Evolutionary conservation across 2,113 vertebrate species (phyloP), one percentile per base, ranked within the genome.

Genomic region (Nothoprocta pentlandii): DNA sequence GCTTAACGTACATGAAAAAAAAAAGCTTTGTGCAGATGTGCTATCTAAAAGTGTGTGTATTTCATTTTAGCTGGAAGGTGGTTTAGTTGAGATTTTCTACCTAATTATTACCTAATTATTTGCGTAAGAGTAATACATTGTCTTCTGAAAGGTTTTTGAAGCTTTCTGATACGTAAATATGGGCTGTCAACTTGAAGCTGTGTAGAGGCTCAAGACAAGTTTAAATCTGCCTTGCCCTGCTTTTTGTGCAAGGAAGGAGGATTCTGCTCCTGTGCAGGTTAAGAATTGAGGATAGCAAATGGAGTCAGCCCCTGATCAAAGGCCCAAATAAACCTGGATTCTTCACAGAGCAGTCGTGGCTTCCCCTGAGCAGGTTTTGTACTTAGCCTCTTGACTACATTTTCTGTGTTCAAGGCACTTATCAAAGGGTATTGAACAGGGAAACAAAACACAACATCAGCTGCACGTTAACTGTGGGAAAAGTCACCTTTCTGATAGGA

Each of bases 301-400:
- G 8, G 42, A 36, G 34, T 42, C 28, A 68, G 19, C 30, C 21
- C 21, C 74, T 84, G 46, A 59, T 53, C 58, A 84, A 86, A 59
- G 32, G 10, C 51, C 21, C 56, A 78, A 46, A 8, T 9, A 16
- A n/a, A 32, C n/a, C 2, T 81, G 34, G 16, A 15, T 34, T 34
- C 28, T 73, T n/a, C n/a, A 22, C 17, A 20, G 73, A 42, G 17
- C 32, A 21, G 54, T 49, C 68, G 25, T 41, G 23, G 11, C 47
- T 51, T 46, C 32, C 84, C 66, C 66, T 9, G 16, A 73, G 64
- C 23, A 42, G 15, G 5, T 8, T 80, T 69, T 44, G 17, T 51
- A 12, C 0, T 0, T 56, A 58, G n/a, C 7, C 7, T 70, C 19
- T 83, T 7, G 16, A 13, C 12, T 20, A 34, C 32, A 9, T 42